Evolutionary conservation across 2,888 invertebrate species (phyloP), one percentile per base, ranked within the genome.

Genomic region (Fragum fragum): DNA sequence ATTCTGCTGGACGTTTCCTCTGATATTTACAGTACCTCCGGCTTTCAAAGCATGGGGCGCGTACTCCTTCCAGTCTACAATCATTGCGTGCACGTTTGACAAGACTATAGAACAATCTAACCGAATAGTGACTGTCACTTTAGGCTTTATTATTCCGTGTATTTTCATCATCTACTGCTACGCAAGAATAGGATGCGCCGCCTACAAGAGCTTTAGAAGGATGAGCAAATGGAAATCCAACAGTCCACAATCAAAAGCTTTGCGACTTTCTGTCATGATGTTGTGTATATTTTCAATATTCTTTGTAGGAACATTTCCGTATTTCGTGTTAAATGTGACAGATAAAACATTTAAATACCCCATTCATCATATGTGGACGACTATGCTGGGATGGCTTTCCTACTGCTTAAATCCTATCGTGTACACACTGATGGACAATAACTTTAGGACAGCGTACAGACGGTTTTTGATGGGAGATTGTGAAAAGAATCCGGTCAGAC

Each of bases 191-290:
- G 92, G 91, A 21, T 89, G 89, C 47, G 88, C 89, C 0, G 92
- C 91, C 16, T 89, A 86, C 59, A 81, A 75, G 76, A 89, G 89
- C 74, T 87, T 87, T 16, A 87, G 88, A 76, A 74, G 89, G n/a
- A 83, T 87, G 68, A 84, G 89, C 32, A 83, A 87, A 52, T 87
- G 91, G 82, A 86, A 88, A 69, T 81, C 87, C 7, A 89, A 88
- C 2, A 79, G 85, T 9, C 76, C 90, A 5, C 86, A 87, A 75
- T 87, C 88, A 32, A 91, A 89, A 75, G 90, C 92, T 11, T 79
- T 92, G 32, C 82, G 90, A 39, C 86, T 92, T 1, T 90, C 92
- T 0, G 89, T 85, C 36, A 92, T 91, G 91, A 92, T 92, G 92
- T 73, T 91, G 70, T 89, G 90, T 81, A 92, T 91, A 73, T 92